A percentile compares a stretch with the other conserved stretches of the same genome.
Conservation (phyloP, 2,888 invertebrate genomes). For the Meloe dianella region DNA sequence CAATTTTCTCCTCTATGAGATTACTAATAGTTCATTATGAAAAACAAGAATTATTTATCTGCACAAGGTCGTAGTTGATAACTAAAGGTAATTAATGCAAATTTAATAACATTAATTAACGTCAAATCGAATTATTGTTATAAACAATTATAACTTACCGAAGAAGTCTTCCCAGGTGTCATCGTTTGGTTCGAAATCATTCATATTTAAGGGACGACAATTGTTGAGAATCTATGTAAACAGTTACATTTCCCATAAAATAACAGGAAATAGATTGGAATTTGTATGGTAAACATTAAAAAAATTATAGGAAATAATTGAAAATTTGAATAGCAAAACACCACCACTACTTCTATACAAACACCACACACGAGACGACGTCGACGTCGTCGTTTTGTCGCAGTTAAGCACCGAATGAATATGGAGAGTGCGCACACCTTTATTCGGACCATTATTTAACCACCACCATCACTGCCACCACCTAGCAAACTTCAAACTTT, state of each 20-base stretch:
- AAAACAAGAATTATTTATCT: background rate
- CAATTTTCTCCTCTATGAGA: background rate
- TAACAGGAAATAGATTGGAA: constrained; percentile 12
- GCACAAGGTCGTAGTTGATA: background rate
- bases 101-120: background rate
- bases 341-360: background rate
- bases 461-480: background rate
- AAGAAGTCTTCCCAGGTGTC: constrained; percentile 58
- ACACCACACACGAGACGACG: background rate
- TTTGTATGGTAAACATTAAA: constrained; percentile 11
- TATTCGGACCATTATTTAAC: background rate
- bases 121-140: background rate
- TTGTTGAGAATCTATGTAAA: constrained; percentile 19
- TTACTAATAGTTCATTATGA: background rate
- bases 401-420: constrained; percentile 23
- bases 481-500: background rate
- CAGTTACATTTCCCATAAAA: constrained; percentile 27
- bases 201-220: constrained; percentile 48
- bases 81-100: background rate
- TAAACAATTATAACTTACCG: constrained; percentile 46
- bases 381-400: constrained; percentile 9
- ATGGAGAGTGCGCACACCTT: constrained; percentile 25
- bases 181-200: constrained; percentile 50
- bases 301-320: background rate
- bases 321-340: constrained; percentile 5